A percentile compares a stretch with the other conserved stretches of the same genome.
Evolutionary conservation across 2,888 invertebrate genomes (phyloP).

Genomic region (Tetropium fuscum): DNA sequence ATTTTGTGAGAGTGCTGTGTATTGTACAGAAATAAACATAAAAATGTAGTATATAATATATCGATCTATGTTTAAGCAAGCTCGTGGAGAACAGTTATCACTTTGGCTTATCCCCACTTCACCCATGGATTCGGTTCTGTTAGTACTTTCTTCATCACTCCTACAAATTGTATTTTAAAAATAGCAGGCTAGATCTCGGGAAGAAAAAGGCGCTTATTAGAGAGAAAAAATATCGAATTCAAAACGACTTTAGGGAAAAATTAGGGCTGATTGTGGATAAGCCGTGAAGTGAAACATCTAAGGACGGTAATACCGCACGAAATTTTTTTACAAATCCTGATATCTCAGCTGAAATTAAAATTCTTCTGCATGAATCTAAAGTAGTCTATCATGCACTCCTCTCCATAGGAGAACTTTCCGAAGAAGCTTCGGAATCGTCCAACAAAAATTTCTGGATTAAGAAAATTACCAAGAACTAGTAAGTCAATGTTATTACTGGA

Average conservation of each 20-base stretch:
- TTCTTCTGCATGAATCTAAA: constrained; percentile 25
- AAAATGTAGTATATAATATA: no score
- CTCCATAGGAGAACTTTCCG: constrained; percentile 21
- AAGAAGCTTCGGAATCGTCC: constrained; percentile 22
- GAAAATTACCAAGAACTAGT: not conserved
- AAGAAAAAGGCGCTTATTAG: constrained; percentile 24
- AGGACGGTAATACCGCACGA: constrained; percentile 31
- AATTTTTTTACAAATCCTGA: constrained; percentile 32
- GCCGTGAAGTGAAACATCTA: constrained; percentile 28
- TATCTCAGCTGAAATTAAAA: constrained; percentile 25
- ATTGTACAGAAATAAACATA: no score
- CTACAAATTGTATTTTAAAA: constrained; percentile 23
- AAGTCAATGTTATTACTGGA: not conserved
- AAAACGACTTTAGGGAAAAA: constrained; percentile 22
- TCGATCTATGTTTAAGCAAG: constrained; percentile 17
- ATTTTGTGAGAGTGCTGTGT: no score
- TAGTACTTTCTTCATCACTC: constrained; percentile 27
- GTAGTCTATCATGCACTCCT: constrained; percentile 19
- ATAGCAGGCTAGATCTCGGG: constrained; percentile 15
- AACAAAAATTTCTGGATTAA: constrained; percentile 22
- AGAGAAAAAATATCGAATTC: constrained; percentile 12
- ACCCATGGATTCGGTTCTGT: constrained; percentile 27
- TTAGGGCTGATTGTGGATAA: constrained; percentile 9
- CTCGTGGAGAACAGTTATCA: constrained; percentile 6
- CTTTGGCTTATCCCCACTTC: constrained; percentile 31